phyloP scores from a whole-genome alignment of 2,888 invertebrate species.

The Tanypteryx hageni region DNA sequence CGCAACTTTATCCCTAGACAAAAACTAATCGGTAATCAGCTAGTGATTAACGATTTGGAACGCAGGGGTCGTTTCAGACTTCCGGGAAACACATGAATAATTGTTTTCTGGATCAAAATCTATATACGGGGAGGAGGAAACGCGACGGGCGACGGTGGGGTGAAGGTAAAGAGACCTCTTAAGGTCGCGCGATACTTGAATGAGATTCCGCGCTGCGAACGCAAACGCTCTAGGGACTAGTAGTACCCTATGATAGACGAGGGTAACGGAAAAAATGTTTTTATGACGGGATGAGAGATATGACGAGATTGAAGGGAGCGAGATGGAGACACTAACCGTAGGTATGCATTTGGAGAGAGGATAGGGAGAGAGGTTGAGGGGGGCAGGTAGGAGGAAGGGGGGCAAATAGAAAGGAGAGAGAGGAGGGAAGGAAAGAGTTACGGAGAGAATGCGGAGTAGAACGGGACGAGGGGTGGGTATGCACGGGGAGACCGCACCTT shows the following conservation, averaged over 20 bases:
- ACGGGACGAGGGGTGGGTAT: background rate
- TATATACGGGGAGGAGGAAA: background rate
- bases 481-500: background rate
- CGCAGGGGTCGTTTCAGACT: background rate
- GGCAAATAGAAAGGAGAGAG: background rate
- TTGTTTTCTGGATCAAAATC: background rate
- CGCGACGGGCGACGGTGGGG: background rate
- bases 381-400: background rate
- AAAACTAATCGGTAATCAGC: background rate
- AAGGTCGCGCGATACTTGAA: conserved; percentile 12
- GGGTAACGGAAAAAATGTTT: conserved; percentile 14
- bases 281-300: background rate
- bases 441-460: background rate
- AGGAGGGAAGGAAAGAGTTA: background rate
- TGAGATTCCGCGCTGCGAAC: conserved; percentile 45
- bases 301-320: background rate
- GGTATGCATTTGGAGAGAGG: background rate
- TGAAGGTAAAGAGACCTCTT: background rate
- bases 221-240: background rate
- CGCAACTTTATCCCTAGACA: background rate
- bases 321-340: background rate
- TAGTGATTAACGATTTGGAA: background rate
- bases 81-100: background rate
- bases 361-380: background rate
- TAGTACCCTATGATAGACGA: background rate